Base-by-base conservation (phyloP, 2,888 invertebrate species). In the Neoitamus cyanurus region DNA sequence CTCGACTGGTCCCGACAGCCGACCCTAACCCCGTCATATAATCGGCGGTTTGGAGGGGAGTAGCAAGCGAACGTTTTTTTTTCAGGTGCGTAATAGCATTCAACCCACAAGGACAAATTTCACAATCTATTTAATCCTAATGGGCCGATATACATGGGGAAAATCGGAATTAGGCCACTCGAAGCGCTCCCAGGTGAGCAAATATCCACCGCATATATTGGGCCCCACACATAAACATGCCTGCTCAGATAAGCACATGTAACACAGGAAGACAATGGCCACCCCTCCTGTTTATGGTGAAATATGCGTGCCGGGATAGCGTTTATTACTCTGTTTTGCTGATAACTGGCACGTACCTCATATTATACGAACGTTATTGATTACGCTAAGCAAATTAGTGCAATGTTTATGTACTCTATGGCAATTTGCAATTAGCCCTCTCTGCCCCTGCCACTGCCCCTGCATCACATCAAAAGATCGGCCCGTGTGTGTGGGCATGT, bases 341-440 rank as follows among this genome's bases (percentile, higher is more conserved):
- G 75, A 42, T 75, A 42, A 75, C 75, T 37, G 28, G 75, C 75
- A 75, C 42, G 75, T 75, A 75, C 42, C 34, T 75, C 75, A 75
- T 75, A 75, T 75, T 75, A 75, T 75, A 75, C 20, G 20, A 75
- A 42, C 75, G 42, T 75, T 75, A 75, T 75, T 75, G 75, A 75
- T 75, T 75, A 75, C 25, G 37, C 42, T 75, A 75, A 75, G 42
- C 75, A 37, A 75, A 75, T 75, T 75, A 75, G 75, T 37, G 42
- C 75, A 75, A 42, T 75, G 75, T 75, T 75, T 75, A 75, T 46
- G 75, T 75, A 75, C 75, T 75, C 42, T 28, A 42, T 37, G 25
- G 37, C 42, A 75, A 75, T 42, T 75, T 37, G 75, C 75, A 75
- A 75, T 75, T 42, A 42, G 75, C 42, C 42, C 42, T 75, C 9